Evolutionary conservation across 2,797 vertebrate genomes (phyloP).

Genomic region (Fratercula arctica): DNA sequence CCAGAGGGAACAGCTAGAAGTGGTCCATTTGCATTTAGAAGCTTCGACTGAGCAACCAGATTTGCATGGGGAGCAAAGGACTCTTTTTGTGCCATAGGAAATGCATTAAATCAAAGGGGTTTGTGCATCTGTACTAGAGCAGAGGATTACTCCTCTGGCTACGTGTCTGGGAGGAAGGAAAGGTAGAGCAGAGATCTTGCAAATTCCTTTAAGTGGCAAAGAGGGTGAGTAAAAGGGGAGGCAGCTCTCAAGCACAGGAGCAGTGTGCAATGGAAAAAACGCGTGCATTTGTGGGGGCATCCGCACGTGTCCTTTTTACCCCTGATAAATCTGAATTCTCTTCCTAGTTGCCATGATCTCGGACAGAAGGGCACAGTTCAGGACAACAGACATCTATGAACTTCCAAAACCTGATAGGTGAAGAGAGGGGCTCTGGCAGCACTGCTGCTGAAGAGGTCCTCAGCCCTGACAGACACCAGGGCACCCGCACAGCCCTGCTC

Average conservation of each 20-base stretch:
- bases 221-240: neutral
- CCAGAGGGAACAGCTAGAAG: neutral
- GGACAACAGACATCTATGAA: neutral
- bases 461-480: neutral
- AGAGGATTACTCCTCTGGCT: neutral
- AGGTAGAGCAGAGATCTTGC: neutral
- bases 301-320: neutral
- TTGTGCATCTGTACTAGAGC: neutral
- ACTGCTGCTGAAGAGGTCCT: neutral
- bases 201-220: neutral
- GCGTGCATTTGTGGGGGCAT: neutral
- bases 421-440: neutral
- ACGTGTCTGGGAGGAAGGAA: neutral
- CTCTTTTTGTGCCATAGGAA: neutral
- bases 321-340: neutral
- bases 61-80: slow-evolving; percentile 55
- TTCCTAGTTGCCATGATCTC: neutral
- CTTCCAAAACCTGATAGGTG: neutral
- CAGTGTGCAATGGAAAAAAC: neutral
- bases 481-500: neutral
- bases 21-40: slow-evolving; percentile 9
- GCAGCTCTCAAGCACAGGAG: neutral
- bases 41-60: neutral
- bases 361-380: neutral
- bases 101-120: neutral